Evolutionary conservation across 64 coral and sea anemone species (phyloP).

Genomic region (Pachyseris speciosa): DNA sequence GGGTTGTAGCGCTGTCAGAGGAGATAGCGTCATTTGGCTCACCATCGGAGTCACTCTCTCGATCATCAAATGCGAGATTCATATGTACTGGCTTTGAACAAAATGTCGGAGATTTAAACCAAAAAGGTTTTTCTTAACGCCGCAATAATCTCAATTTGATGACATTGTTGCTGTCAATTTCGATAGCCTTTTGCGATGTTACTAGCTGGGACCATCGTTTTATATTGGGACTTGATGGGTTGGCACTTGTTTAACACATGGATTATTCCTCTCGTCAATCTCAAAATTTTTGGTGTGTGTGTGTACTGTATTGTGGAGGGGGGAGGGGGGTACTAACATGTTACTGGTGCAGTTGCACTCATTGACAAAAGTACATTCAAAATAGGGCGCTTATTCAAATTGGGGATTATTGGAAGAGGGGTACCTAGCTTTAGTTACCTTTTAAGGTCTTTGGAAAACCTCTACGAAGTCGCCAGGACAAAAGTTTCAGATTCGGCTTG

Average conservation of each 20-base stretch:
- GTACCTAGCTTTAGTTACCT: slow-evolving; percentile 30
- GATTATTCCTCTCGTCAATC: too few relatives aligned
- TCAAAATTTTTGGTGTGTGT: too few relatives aligned
- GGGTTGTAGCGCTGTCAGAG: background rate
- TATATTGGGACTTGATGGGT: too few relatives aligned
- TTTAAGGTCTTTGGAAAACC: slow-evolving; percentile 1
- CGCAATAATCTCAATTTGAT: slow-evolving; percentile 5
- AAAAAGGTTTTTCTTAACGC: background rate
- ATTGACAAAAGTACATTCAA: too few relatives aligned
- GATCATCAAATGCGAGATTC: background rate
- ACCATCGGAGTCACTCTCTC: background rate
- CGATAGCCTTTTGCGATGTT: too few relatives aligned
- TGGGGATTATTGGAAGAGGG: too few relatives aligned
- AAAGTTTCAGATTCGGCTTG: background rate
- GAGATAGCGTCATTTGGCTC: background rate
- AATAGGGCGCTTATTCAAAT: too few relatives aligned
- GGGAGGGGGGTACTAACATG: too few relatives aligned
- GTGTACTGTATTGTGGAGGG: too few relatives aligned
- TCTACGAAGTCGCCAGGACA: slow-evolving; percentile 26
- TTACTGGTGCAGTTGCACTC: too few relatives aligned
- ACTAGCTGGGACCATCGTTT: too few relatives aligned
- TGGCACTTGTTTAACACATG: background rate
- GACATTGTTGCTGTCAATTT: too few relatives aligned
- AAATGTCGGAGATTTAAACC: background rate
- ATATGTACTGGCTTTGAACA: background rate